Evolutionary conservation across 2,888 invertebrate genomes (phyloP), one percentile per base, ranked within the genome.

Genomic region (Halictus ligatus): DNA sequence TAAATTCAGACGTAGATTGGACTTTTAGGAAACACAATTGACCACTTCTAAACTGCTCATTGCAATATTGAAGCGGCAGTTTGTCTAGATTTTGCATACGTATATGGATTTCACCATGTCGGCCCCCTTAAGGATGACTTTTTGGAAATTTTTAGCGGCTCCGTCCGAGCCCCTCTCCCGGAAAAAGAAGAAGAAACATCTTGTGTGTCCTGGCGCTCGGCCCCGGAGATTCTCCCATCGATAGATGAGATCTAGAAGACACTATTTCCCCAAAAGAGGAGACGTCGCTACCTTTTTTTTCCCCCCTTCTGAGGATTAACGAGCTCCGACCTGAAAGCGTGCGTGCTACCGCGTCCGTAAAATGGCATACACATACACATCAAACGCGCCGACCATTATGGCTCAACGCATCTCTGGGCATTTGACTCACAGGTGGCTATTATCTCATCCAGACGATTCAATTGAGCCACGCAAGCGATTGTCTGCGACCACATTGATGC

Each of bases 341-440:
- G 21, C 80, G 58, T 29, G 77, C 75, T 60, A 79, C 80, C 75
- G 50, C 69, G 80, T 35, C 71, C 71, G 76, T 72, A 71, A 88
- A 88, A 83, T 81, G 76, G 84, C 78, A 76, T 50, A 58, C 73
- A 64, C 74, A 77, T 80, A 71, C 69, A 71, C 71, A 83, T 88
- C 80, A 88, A 87, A 87, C 69, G 83, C 1, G 81, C 87, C 88
- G 88, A 83, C 83, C 21, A 40, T n/a, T 46, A 67, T 50, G 58
- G 48, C 46, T 35, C n/a, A 60, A 79, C 58, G 54, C 54, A 29
- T 75, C 78, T 74, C 71, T 35, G 72, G 64, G 58, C 78, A 72
- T 78, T 73, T 21, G 71, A 74, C 54, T 74, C 69, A 43, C 85
- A 78, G 78, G 80, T 81, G 81, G 76, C 79, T 80, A 80, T 73